phyloP scores from a whole-genome alignment of 1,140 invertebrate genomes.

The Steinernema feltiae region DNA sequence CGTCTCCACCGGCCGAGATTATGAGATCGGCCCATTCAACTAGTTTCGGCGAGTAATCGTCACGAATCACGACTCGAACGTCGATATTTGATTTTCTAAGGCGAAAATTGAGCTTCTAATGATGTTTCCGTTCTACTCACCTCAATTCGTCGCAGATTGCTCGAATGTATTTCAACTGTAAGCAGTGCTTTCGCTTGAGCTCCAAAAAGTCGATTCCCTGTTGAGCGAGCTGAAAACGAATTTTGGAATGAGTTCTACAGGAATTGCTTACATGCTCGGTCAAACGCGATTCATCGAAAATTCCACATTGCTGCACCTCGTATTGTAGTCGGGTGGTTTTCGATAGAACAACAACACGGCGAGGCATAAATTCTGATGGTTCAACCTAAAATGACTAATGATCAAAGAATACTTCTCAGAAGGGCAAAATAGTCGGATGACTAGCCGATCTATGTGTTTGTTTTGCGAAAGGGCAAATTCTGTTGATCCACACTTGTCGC shows the following conservation, averaged over 20 bases:
- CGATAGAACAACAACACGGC: not conserved
- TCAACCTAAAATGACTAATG: too few species aligned
- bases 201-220: constrained; percentile 35
- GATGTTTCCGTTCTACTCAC: constrained; percentile 25
- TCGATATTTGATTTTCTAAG: constrained; percentile 39
- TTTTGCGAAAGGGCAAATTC: not conserved
- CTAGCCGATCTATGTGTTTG: too few species aligned
- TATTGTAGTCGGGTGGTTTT: constrained; percentile 4
- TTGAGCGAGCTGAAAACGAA: constrained; percentile 30
- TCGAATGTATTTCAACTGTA: constrained; percentile 35
- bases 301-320: not conserved
- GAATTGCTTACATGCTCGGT: constrained; percentile 6
- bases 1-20: constrained; percentile 91
- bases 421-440: too few species aligned
- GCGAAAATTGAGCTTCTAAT: not conserved
- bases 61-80: constrained; percentile 38
- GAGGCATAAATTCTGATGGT: not conserved
- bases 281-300: not conserved
- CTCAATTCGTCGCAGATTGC: constrained; percentile 38
- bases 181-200: constrained; percentile 41
- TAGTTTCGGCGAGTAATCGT: constrained; percentile 61
- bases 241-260: not conserved
- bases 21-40: constrained; percentile 89
- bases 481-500: too few species aligned
- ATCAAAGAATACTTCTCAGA: too few species aligned